These are phyloP conservation scores for Falco concolor DNA, from an alignment of 2,797 vertebrate species.

Conservation along the genomic window DNA sequence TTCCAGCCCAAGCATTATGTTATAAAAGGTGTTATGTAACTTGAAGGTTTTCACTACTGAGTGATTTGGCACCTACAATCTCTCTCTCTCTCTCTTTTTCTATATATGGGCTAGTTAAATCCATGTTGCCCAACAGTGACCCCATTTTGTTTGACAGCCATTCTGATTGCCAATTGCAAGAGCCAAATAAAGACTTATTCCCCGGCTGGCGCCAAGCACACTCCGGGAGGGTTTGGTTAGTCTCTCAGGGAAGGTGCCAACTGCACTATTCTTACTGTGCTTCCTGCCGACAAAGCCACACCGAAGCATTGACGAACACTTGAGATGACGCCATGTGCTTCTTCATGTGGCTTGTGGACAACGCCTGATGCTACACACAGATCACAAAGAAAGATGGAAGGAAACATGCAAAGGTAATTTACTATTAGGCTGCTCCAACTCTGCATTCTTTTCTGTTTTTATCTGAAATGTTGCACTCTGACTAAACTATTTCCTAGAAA, in stretches of 20 bases:
- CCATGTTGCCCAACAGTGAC: not conserved
- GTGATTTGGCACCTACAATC: not conserved
- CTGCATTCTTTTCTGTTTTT: not conserved
- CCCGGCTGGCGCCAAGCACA: not conserved
- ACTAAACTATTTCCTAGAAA: not conserved
- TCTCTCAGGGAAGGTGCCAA: not conserved
- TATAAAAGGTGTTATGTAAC: conserved; percentile 16
- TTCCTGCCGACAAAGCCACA: conserved; percentile 33
- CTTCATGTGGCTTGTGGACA: not conserved
- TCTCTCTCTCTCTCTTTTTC: not conserved
- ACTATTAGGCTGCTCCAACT: not conserved
- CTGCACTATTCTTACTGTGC: not conserved
- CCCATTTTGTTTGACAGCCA: not conserved
- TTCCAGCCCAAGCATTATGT: conserved; percentile 16
- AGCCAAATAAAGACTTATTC: not conserved
- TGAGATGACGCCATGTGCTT: not conserved
- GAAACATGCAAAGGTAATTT: not conserved
- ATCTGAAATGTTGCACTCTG: not conserved
- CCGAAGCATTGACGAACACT: not conserved
- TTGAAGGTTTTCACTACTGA: not conserved
- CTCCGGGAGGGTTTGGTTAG: not conserved
- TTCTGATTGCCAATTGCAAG: not conserved
- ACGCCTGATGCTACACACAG: not conserved
- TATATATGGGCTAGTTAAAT: not conserved
- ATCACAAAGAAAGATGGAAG: not conserved